These are phyloP conservation scores for Watsonalla binaria DNA, from an alignment of 2,888 invertebrate species.

Conservation along the genomic window DNA sequence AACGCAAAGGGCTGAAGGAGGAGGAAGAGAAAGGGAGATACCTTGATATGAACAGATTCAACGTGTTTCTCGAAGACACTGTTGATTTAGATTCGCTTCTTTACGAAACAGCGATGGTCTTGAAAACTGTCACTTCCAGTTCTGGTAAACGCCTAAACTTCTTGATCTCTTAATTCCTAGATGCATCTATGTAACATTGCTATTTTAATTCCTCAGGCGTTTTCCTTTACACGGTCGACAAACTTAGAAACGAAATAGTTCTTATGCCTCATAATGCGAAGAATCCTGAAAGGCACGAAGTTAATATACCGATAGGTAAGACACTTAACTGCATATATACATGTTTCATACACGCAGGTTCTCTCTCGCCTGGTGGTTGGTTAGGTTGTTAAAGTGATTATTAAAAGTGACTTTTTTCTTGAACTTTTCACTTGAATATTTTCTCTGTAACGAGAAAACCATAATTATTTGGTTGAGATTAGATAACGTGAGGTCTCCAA, in stretches of 20 bases:
- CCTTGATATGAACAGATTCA: slow-evolving; percentile 64
- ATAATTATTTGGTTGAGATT: too few species aligned
- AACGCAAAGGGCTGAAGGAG: slow-evolving; percentile 56
- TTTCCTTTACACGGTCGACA: slow-evolving; percentile 77
- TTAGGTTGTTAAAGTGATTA: too few species aligned
- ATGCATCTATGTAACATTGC: neutral
- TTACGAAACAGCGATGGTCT: slow-evolving; percentile 77
- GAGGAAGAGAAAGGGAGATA: slow-evolving; percentile 53
- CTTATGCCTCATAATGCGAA: slow-evolving; percentile 68
- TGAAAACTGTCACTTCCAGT: slow-evolving; percentile 76
- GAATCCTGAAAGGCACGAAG: slow-evolving; percentile 69
- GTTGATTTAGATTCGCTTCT: slow-evolving; percentile 76
- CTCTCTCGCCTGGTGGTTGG: too few species aligned
- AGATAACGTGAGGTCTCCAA: too few species aligned
- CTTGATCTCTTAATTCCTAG: slow-evolving; percentile 5
- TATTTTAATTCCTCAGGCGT: slow-evolving; percentile 55
- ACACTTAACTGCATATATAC: too few species aligned
- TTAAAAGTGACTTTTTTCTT: too few species aligned
- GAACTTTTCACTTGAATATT: too few species aligned
- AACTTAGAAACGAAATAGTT: slow-evolving; percentile 73
- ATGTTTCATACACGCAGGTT: too few species aligned
- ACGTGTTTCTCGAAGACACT: slow-evolving; percentile 74
- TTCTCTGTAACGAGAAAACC: too few species aligned
- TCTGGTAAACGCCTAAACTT: slow-evolving; percentile 48
- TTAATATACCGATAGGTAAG: slow-evolving; percentile 76